These are phyloP conservation scores for Magallana gigas DNA, from an alignment of 1,140 invertebrate genomes.

Conservation along the genomic window DNA sequence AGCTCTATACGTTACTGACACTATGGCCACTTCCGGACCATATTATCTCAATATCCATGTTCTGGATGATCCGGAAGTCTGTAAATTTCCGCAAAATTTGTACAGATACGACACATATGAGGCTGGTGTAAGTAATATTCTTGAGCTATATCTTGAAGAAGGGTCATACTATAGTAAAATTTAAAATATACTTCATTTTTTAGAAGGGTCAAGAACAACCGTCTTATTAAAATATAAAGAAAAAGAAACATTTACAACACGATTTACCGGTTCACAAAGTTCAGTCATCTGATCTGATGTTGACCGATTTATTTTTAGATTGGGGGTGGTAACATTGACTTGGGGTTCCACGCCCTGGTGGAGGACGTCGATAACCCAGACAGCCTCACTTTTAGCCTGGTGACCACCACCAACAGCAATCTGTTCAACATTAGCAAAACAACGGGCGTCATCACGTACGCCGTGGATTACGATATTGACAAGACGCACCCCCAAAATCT, in stretches of 20 bases:
- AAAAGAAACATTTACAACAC: too few relatives aligned
- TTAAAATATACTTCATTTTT: too few relatives aligned
- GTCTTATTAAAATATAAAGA: too few relatives aligned
- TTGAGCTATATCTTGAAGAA: neutral
- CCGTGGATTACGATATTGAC: constrained; percentile 60
- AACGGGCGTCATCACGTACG: constrained; percentile 56
- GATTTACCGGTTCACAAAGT: too few relatives aligned
- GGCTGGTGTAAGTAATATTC: constrained; percentile 44
- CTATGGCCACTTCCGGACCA: constrained; percentile 39
- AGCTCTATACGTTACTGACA: constrained; percentile 48
- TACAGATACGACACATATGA: constrained; percentile 45
- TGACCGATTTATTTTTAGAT: neutral
- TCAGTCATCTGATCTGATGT: too few relatives aligned
- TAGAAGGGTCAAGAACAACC: too few relatives aligned
- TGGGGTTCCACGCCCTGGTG: constrained; percentile 32
- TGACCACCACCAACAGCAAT: neutral
- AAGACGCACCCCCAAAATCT: constrained; percentile 44
- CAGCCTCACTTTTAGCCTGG: constrained; percentile 33
- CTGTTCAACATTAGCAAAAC: constrained; percentile 55
- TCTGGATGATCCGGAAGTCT: constrained; percentile 46
- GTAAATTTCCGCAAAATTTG: constrained; percentile 40
- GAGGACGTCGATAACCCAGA: constrained; percentile 52
- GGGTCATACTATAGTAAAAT: too few relatives aligned
- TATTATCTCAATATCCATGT: constrained; percentile 45
- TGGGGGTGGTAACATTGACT: constrained; percentile 37